Evolutionary conservation across 2,113 vertebrate species (phyloP).

Genomic region (Megaceryle torquata): DNA sequence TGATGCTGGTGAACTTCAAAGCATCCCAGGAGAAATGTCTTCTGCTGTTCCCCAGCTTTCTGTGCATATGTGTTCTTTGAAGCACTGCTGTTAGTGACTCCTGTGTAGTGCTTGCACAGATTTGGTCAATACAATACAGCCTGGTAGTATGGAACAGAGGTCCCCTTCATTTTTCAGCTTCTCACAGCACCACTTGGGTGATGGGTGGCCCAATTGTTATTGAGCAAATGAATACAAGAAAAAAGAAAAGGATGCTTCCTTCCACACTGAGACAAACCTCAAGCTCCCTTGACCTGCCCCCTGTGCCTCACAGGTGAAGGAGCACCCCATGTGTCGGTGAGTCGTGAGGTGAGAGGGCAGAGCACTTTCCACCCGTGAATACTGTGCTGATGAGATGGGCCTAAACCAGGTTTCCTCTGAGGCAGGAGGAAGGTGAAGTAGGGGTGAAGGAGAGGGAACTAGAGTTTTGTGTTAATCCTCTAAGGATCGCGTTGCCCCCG

Average conservation of each 20-base stretch:
- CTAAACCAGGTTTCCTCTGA: not conserved
- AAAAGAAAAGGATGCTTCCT: not conserved
- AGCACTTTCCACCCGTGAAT: not conserved
- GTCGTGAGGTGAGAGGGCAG: not conserved
- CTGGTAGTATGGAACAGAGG: not conserved
- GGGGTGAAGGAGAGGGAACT: not conserved
- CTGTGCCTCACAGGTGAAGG: not conserved
- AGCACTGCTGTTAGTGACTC: not conserved
- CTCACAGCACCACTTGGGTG: not conserved
- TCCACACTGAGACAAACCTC: not conserved
- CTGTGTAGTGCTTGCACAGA: not conserved
- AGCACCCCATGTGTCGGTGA: not conserved
- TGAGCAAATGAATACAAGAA: not conserved
- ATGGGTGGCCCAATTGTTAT: not conserved
- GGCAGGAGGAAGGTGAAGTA: not conserved
- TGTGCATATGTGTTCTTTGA: not conserved
- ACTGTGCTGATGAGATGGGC: not conserved
- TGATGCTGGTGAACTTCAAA: not conserved
- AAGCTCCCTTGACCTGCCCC: not conserved
- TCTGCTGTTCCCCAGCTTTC: not conserved
- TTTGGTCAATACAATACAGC: not conserved
- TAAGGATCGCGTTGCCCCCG: fast-evolving
- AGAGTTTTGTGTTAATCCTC: not conserved
- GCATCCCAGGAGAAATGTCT: not conserved
- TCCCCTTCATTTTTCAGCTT: not conserved